Evolutionary conservation across 2,888 invertebrate genomes (phyloP), one percentile per base, ranked within the genome.

Genomic region (Phyto melanocephala): DNA sequence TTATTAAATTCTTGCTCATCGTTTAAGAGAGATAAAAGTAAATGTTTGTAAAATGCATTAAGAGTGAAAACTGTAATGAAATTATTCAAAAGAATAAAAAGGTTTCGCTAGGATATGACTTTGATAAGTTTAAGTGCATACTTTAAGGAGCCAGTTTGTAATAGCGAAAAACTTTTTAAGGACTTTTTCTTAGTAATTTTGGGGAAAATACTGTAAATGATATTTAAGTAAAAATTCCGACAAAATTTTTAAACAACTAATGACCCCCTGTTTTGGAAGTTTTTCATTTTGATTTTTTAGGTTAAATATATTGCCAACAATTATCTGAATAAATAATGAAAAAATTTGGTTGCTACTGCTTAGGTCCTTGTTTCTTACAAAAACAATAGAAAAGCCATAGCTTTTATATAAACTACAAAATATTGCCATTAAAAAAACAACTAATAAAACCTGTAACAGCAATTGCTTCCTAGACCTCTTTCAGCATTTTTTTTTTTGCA

Each of bases 1-100:
- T 17, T 28, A 28, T 58, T 17, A 63, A 70, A 63, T 20, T 75
- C n/a, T 65, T 28, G 35, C 3, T 17, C 56, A 58, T 63, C 6
- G 24, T 50, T 68, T 15, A 78, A 80, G 60, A 77, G 3, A 79
- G 78, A 72, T 71, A 82, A 24, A 35, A 35, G 63, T 22, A 56
- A 24, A 52, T 13, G 15, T 6, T 20, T 17, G 20, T 17, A 17
- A 47, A 47, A 47, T 47, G 8, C 2, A n/a, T n/a, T n/a, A n/a
- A 42, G 10, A 17, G 20, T 47, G 15, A 47, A 47, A 17, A n/a
- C n/a, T n/a, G n/a, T n/a, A n/a, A n/a, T n/a, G n/a, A n/a, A n/a
- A n/a, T n/a, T n/a, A n/a, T n/a, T n/a, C n/a, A n/a, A n/a, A n/a
- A n/a, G n/a, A n/a, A n/a, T n/a, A n/a, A n/a, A n/a, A n/a, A n/a